Evolutionary conservation across 2,113 vertebrate genomes (phyloP).

Genomic region (Tor tambroides): DNA sequence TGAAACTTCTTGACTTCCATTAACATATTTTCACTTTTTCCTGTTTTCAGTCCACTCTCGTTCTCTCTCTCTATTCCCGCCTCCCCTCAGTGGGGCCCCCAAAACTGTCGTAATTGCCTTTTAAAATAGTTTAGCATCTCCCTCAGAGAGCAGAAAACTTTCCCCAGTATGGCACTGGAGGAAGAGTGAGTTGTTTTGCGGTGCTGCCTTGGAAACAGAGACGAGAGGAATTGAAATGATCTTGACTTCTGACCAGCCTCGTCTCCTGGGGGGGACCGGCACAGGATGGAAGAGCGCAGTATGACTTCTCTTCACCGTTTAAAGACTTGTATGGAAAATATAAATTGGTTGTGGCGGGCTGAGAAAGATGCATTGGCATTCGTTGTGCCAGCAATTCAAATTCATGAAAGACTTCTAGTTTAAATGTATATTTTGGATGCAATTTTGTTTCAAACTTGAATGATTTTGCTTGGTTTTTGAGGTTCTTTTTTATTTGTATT

Average conservation of each 20-base stretch:
- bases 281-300: constrained; percentile 67
- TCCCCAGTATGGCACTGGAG: constrained; percentile 70
- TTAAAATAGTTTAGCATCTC: constrained; percentile 79
- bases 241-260: constrained; percentile 79
- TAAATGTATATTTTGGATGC: constrained; percentile 71
- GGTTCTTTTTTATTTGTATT: background rate
- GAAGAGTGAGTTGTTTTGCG: constrained; percentile 70
- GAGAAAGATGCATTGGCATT: constrained; percentile 72
- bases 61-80: constrained; percentile 59
- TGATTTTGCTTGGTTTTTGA: background rate
- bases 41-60: constrained; percentile 40
- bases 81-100: constrained; percentile 55
- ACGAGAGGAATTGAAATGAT: constrained; percentile 76
- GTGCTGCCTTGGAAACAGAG: constrained; percentile 63
- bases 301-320: constrained; percentile 73
- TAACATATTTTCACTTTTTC: constrained; percentile 44
- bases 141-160: constrained; percentile 69
- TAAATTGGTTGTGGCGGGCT: constrained; percentile 77
- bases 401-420: constrained; percentile 71
- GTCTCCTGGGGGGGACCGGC: constrained; percentile 67
- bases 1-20: constrained; percentile 36
- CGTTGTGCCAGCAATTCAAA: constrained; percentile 65
- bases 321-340: constrained; percentile 79
- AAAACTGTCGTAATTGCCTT: constrained; percentile 78
- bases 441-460: constrained; percentile 30